A percentile compares a stretch with the other conserved stretches of the same genome.
phyloP scores from a whole-genome alignment of 2,888 invertebrate species.

The Noctua comes region DNA sequence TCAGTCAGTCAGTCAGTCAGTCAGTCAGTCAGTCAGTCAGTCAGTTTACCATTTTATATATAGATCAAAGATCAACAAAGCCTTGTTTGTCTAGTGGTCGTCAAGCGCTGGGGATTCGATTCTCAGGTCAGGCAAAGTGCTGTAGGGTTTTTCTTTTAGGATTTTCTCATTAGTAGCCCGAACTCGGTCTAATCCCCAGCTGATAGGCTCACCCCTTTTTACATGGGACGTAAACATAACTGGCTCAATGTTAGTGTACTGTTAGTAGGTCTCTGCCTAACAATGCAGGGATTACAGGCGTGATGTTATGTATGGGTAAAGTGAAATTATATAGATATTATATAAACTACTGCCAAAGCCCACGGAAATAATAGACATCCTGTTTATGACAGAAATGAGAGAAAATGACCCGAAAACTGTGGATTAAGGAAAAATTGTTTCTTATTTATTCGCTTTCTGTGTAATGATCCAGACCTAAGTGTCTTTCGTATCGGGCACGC shows the following conservation, averaged over 20 bases:
- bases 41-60: too few relatives aligned
- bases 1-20: too few relatives aligned
- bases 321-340: neutral
- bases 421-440: slow-evolving; percentile 1
- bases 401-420: slow-evolving; percentile 8
- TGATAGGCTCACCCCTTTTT: neutral
- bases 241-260: neutral
- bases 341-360: neutral
- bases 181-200: neutral
- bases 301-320: neutral
- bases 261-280: neutral
- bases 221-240: neutral
- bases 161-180: rapidly evolving
- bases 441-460: slow-evolving; percentile 35
- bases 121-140: neutral
- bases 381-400: slow-evolving; percentile 9
- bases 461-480: slow-evolving; percentile 51
- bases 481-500: slow-evolving; percentile 18
- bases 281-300: neutral
- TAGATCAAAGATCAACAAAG: too few relatives aligned
- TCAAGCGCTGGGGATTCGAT: neutral
- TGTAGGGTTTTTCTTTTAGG: neutral
- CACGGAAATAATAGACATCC: slow-evolving; percentile 7
- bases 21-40: too few relatives aligned
- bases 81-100: neutral